Conservation (phyloP, 2,797 vertebrate genomes). For the Danio tinwini region DNA sequence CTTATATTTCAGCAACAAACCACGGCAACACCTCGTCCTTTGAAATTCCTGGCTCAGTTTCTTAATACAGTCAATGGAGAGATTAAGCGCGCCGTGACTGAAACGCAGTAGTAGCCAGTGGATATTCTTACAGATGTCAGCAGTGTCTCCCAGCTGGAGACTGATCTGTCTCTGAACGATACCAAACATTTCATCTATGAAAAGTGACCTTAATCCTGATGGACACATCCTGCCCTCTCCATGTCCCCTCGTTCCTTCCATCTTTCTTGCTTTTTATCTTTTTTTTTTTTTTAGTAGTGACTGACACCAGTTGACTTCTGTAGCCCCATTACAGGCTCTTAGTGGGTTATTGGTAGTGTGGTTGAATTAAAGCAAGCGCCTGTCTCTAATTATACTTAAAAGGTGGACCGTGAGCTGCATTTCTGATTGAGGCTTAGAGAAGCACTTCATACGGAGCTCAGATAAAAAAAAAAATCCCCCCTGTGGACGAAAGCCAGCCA, state of each 20-base stretch:
- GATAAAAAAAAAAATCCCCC: constrained; percentile 4
- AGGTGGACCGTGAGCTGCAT: constrained; percentile 72
- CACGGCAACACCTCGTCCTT: background rate
- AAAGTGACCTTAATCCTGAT: constrained; percentile 31
- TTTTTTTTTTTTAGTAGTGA: constrained; percentile 55
- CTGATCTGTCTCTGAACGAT: constrained; percentile 45
- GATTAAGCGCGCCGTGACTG: background rate
- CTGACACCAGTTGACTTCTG: constrained; percentile 75
- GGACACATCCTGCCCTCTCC: constrained; percentile 29
- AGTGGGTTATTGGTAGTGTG: constrained; percentile 21
- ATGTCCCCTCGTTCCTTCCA: constrained; percentile 9
- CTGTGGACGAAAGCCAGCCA: background rate
- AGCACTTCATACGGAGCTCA: constrained; percentile 20
- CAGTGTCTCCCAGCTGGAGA: constrained; percentile 18
- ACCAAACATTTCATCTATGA: constrained; percentile 34
- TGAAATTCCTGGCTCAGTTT: background rate
- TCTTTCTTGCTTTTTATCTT: background rate
- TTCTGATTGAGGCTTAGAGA: constrained; percentile 71
- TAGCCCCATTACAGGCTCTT: constrained; percentile 25
- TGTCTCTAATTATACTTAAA: constrained; percentile 78
- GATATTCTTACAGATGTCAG: constrained; percentile 35
- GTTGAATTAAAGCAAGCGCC: constrained; percentile 73
- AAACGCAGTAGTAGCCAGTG: constrained; percentile 27
- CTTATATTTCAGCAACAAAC: background rate
- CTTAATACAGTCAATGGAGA: constrained; percentile 12